Percentiles rank a stretch among this genome's conserved stretches.
phyloP scores from a whole-genome alignment of 2,888 invertebrate genomes.

The Heliconius cydno region DNA sequence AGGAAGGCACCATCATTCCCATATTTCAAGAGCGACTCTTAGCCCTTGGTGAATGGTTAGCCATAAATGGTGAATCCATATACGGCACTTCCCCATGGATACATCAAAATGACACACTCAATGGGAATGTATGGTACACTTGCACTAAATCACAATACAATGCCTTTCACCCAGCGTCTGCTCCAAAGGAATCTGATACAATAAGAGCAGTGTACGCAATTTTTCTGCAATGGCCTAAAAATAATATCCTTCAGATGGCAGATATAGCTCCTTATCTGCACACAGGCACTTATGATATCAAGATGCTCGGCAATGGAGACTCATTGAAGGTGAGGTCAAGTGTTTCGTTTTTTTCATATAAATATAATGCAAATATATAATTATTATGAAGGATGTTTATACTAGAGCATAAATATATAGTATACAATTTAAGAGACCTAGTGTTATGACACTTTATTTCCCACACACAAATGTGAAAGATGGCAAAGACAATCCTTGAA shows the following conservation, averaged over 20 bases:
- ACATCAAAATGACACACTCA: constrained; percentile 90
- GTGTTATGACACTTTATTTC: too few relatives aligned
- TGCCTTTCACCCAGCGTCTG: constrained; percentile 54
- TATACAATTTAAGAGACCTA: background rate
- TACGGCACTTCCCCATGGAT: constrained; percentile 91
- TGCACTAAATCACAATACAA: constrained; percentile 59
- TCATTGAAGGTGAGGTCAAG: constrained; percentile 56
- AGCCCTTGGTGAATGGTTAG: constrained; percentile 91
- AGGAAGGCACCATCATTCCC: constrained; percentile 92
- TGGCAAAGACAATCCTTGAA: too few relatives aligned
- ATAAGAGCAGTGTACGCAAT: constrained; percentile 85
- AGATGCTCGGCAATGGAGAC: constrained; percentile 62
- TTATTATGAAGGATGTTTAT: constrained; percentile 4
- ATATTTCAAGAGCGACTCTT: constrained; percentile 93
- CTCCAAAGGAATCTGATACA: constrained; percentile 52
- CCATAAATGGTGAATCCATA: constrained; percentile 93
- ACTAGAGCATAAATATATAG: background rate
- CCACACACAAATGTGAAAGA: too few relatives aligned
- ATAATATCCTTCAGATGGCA: constrained; percentile 70
- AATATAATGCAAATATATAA: constrained; percentile 5
- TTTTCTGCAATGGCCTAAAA: constrained; percentile 87
- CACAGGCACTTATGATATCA: constrained; percentile 56
- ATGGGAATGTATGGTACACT: constrained; percentile 91
- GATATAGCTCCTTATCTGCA: constrained; percentile 59
- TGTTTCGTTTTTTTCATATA: background rate